These are phyloP conservation scores for Hippasteria phrygiana DNA, from an alignment of 53 echinoderm and acorn worm species.

Conservation along the genomic window DNA sequence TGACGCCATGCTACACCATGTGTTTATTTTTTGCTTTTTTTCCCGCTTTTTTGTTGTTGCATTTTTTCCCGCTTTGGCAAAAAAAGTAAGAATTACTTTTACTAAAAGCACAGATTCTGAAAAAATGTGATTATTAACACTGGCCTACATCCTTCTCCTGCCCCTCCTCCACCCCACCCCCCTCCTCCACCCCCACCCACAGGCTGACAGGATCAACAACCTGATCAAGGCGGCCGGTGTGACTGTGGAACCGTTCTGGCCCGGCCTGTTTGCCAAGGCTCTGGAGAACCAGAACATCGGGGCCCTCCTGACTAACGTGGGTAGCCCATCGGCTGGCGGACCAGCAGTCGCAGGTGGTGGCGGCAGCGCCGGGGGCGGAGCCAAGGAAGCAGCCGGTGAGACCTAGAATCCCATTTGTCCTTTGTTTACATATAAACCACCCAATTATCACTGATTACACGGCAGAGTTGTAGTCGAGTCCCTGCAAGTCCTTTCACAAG, in stretches of 20 bases:
- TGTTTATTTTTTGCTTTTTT: too few species aligned
- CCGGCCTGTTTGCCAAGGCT: constrained; percentile 95
- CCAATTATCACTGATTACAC: neutral
- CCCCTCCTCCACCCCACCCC: too few species aligned
- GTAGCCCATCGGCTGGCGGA: constrained; percentile 77
- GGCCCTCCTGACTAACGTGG: constrained; percentile 81
- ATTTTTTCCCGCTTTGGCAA: too few species aligned
- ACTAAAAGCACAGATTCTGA: too few species aligned
- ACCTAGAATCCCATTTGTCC: too few species aligned
- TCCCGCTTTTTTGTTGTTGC: too few species aligned
- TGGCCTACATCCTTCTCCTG: too few species aligned
- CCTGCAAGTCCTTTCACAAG: too few species aligned
- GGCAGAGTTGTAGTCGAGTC: neutral
- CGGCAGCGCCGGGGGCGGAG: constrained; percentile 14
- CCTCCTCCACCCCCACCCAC: neutral
- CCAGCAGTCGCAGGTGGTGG: constrained; percentile 60
- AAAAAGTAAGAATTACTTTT: too few species aligned
- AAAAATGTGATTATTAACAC: too few species aligned
- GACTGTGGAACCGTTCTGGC: constrained; percentile 95
- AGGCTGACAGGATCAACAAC: constrained; percentile 92
- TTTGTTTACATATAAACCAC: neutral
- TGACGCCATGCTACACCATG: too few species aligned
- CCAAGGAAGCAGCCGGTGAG: constrained; percentile 48
- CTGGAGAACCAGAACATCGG: constrained; percentile 71
- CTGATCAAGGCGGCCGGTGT: constrained; percentile 92